These are phyloP conservation scores for Ceriagrion tenellum DNA, from an alignment of 2,888 invertebrate species.

Conservation along the genomic window DNA sequence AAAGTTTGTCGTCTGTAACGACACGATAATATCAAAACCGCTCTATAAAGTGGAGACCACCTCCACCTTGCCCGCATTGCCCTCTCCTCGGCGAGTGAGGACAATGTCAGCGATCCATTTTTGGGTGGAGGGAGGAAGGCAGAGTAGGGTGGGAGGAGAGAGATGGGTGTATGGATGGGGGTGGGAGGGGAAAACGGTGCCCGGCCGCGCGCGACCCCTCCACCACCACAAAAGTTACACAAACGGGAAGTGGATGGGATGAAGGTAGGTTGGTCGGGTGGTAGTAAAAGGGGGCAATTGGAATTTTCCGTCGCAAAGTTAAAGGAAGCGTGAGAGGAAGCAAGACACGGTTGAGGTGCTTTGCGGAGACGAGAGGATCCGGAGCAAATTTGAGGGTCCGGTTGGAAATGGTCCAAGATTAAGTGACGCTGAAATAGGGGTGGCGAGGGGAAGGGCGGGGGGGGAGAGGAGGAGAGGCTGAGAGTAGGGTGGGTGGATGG, in stretches of 20 bases:
- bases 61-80: no score
- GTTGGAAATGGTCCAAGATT: conserved; percentile 60
- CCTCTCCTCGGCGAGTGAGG: neutral
- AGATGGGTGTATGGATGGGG: no score
- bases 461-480: neutral
- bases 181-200: neutral
- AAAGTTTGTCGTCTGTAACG: no score
- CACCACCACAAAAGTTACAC: neutral
- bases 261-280: neutral
- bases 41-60: no score
- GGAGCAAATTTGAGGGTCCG: conserved; percentile 41
- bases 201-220: neutral
- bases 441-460: neutral
- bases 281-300: conserved; percentile 30
- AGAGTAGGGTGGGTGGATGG: neutral
- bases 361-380: neutral
- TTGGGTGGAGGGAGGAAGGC: neutral
- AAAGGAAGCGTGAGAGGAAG: conserved; percentile 47
- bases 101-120: neutral
- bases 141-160: no score
- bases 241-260: neutral
- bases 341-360: conserved; percentile 47
- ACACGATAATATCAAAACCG: no score
- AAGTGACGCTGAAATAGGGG: conserved; percentile 47
- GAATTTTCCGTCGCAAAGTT: conserved; percentile 48